Evolutionary conservation across 2,113 vertebrate genomes (phyloP).

Genomic region (Gracilinanus agilis): DNA sequence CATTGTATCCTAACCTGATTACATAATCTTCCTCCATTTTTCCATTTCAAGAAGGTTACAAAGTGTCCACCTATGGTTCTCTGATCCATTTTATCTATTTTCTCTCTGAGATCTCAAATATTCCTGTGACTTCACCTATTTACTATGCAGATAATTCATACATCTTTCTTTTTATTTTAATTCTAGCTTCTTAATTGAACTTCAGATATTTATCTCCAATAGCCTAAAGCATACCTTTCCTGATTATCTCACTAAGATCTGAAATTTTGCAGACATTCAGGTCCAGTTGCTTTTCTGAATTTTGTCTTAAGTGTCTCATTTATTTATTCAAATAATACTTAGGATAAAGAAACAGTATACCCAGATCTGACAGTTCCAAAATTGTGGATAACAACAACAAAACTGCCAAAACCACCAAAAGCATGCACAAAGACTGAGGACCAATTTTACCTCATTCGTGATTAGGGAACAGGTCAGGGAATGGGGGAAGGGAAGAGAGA

Average conservation of each 20-base stretch:
- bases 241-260: neutral
- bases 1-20: neutral
- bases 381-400: neutral
- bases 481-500: neutral
- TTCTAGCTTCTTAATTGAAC: neutral
- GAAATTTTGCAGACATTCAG: neutral
- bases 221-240: neutral
- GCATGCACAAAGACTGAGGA: neutral
- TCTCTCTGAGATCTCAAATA: neutral
- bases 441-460: neutral
- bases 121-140: neutral
- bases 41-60: neutral
- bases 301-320: neutral
- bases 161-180: neutral
- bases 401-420: neutral
- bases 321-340: neutral
- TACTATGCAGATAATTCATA: neutral
- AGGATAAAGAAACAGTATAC: neutral
- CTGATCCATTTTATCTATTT: neutral
- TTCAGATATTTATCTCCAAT: neutral
- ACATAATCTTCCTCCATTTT: neutral
- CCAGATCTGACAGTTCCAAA: neutral
- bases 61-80: neutral
- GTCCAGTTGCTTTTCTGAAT: neutral
- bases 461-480: neutral